These are phyloP conservation scores for Syritta pipiens DNA, from an alignment of 2,888 invertebrate species.

Conservation along the genomic window DNA sequence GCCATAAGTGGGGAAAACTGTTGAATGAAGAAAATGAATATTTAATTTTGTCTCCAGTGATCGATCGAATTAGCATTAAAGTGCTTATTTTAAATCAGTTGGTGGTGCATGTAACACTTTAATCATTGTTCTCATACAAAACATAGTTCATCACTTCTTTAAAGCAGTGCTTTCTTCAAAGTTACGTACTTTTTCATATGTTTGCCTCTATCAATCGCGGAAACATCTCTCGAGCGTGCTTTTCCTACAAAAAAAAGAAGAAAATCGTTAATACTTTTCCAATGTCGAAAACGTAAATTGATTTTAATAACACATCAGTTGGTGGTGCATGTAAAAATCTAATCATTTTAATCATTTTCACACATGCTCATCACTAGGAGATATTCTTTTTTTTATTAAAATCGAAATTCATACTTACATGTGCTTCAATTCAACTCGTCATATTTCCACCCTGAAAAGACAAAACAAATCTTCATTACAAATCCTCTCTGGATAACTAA, in stretches of 20 bases:
- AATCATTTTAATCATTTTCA: slow-evolving; percentile 12
- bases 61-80: not conserved
- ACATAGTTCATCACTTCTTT: slow-evolving; percentile 33
- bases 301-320: not conserved
- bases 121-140: slow-evolving; percentile 25
- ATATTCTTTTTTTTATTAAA: not conserved
- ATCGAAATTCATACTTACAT: not conserved
- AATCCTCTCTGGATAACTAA: too few species aligned
- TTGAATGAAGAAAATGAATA: too few species aligned
- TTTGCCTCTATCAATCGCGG: too few species aligned
- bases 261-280: not conserved
- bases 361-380: slow-evolving; percentile 17
- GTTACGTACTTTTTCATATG: too few species aligned
- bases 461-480: not conserved
- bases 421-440: not conserved
- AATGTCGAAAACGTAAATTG: not conserved
- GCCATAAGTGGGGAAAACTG: too few species aligned
- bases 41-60: too few species aligned
- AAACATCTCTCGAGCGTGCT: too few species aligned
- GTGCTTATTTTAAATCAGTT: not conserved
- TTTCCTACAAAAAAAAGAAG: not conserved
- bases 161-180: too few species aligned
- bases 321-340: slow-evolving; percentile 29
- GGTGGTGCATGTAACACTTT: slow-evolving; percentile 39
- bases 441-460: not conserved